These are phyloP conservation scores for Tethea ocularis DNA, from an alignment of 2,888 invertebrate species.

Conservation along the genomic window DNA sequence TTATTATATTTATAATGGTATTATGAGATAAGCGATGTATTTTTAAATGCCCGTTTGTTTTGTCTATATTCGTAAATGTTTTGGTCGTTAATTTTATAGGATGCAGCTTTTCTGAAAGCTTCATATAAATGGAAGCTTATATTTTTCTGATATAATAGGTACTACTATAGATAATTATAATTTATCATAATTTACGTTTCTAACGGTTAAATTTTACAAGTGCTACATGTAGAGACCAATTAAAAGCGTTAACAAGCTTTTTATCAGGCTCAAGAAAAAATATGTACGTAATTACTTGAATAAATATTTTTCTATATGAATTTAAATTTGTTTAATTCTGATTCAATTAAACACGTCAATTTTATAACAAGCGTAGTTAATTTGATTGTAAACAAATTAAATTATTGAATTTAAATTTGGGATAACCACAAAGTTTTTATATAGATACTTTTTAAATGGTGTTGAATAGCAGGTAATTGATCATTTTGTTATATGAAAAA, in stretches of 20 bases:
- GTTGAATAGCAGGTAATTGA: conserved; percentile 46
- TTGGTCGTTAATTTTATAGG: neutral
- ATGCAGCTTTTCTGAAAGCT: neutral
- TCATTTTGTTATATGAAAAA: conserved; percentile 38
- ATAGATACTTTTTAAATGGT: conserved; percentile 18
- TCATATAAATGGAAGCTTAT: neutral
- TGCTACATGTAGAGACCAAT: neutral
- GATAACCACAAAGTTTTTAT: conserved; percentile 12
- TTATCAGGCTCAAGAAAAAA: too few species aligned
- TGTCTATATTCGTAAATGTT: neutral
- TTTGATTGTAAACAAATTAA: neutral
- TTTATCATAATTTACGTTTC: too few species aligned
- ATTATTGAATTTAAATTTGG: conserved; percentile 8
- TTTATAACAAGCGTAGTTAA: neutral
- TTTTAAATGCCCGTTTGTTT: neutral
- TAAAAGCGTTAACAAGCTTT: neutral
- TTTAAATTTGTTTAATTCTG: too few species aligned
- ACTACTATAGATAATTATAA: too few species aligned
- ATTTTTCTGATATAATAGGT: too few species aligned
- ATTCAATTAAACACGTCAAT: neutral
- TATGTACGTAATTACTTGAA: too few species aligned
- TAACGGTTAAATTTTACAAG: too few species aligned
- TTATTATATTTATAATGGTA: neutral
- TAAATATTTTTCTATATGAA: too few species aligned
- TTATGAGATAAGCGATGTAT: conserved; percentile 1